These are phyloP conservation scores for Akabosia matsudoensis DNA, from an alignment of 1,140 invertebrate species.

Conservation along the genomic window DNA sequence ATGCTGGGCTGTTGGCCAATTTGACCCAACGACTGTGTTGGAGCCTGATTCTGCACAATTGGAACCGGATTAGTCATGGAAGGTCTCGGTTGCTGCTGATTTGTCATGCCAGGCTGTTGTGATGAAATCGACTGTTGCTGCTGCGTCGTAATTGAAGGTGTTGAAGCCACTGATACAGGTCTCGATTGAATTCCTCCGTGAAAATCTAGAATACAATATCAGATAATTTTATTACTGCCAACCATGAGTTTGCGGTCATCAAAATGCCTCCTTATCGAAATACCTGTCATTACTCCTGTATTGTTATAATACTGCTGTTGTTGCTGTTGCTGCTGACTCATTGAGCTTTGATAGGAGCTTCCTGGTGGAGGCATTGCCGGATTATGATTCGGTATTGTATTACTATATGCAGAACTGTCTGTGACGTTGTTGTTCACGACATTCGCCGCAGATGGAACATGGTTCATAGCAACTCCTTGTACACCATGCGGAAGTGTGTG, in stretches of 20 bases:
- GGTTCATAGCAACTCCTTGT: constrained; percentile 25
- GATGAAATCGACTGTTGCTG: neutral
- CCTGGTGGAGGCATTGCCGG: constrained; percentile 16
- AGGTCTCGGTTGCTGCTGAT: constrained; percentile 29
- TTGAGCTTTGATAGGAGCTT: constrained; percentile 8
- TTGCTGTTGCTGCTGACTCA: constrained; percentile 45
- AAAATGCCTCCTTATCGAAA: no score
- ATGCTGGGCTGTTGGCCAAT: constrained; percentile 17
- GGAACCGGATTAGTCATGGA: neutral
- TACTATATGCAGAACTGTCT: constrained; percentile 27
- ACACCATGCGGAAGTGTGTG: constrained; percentile 29
- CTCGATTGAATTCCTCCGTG: neutral
- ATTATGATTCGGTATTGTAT: constrained; percentile 29
- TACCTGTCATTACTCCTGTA: constrained; percentile 27
- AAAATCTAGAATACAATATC: neutral
- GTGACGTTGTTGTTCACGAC: constrained; percentile 22
- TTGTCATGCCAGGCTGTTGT: constrained; percentile 20
- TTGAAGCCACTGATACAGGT: neutral
- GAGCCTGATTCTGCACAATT: constrained; percentile 31
- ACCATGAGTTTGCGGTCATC: no score
- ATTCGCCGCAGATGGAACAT: constrained; percentile 20
- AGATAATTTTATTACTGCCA: neutral
- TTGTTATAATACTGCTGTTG: constrained; percentile 24
- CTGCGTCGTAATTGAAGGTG: constrained; percentile 26
- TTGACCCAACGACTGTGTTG: constrained; percentile 35